These are phyloP conservation scores for Sinocyclocheilus maitianheensis DNA, from an alignment of 2,113 vertebrate species.

Conservation along the genomic window DNA sequence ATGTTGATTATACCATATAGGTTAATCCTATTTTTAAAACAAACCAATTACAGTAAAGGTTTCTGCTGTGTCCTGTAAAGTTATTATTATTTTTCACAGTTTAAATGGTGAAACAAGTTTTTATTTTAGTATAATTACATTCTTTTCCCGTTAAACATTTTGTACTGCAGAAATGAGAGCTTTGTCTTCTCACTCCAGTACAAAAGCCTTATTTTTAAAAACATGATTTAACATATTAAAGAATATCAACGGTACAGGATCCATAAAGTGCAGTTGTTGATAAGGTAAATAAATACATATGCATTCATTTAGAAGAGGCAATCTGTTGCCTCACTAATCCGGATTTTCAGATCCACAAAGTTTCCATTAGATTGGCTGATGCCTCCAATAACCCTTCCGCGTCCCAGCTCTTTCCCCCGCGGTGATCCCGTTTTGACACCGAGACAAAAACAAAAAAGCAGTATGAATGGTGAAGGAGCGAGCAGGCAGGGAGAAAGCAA, in stretches of 20 bases:
- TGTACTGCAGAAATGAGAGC: too few species aligned
- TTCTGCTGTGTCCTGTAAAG: background rate
- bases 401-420: slow-evolving; percentile 59
- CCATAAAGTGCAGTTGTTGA: background rate
- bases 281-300: background rate
- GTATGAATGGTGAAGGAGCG: slow-evolving; percentile 80
- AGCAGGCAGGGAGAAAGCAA: slow-evolving; percentile 89
- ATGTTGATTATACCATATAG: too few species aligned
- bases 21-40: too few species aligned
- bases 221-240: background rate
- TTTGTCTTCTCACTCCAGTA: too few species aligned
- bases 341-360: slow-evolving; percentile 13
- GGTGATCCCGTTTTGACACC: slow-evolving; percentile 77
- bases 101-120: too few species aligned
- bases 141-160: too few species aligned
- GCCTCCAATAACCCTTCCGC: slow-evolving; percentile 63
- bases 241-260: background rate
- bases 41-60: background rate
- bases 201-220: too few species aligned
- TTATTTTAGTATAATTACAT: too few species aligned
- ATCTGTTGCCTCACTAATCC: background rate
- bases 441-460: slow-evolving; percentile 82
- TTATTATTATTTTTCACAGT: too few species aligned
- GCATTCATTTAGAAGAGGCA: background rate
- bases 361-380: slow-evolving; percentile 38